phyloP scores from a whole-genome alignment of 2,113 vertebrate genomes.

The Leucopternis melanops region DNA sequence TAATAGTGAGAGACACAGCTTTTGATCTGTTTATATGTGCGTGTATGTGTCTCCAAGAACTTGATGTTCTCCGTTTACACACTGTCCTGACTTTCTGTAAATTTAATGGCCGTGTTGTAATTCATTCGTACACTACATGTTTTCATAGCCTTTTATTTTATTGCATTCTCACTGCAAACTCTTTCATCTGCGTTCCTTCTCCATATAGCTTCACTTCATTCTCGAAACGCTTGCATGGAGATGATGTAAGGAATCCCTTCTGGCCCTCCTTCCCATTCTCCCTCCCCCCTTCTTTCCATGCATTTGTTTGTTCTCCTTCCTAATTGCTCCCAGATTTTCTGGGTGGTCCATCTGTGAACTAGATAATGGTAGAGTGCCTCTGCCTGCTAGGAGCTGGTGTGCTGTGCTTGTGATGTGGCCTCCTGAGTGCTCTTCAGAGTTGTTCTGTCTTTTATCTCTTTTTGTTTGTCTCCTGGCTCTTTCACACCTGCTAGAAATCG shows the following conservation, averaged over 20 bases:
- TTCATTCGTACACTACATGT: background rate
- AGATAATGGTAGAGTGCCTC: constrained; percentile 66
- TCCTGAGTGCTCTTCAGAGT: constrained; percentile 52
- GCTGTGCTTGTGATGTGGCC: constrained; percentile 63
- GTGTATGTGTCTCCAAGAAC: background rate
- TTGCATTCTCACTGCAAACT: constrained; percentile 39
- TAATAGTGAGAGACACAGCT: background rate
- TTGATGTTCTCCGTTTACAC: constrained; percentile 11
- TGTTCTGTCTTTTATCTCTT: constrained; percentile 57
- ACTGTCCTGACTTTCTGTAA: background rate
- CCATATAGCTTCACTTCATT: constrained; percentile 64
- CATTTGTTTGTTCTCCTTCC: constrained; percentile 62
- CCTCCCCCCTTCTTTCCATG: constrained; percentile 10
- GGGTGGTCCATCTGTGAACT: constrained; percentile 76
- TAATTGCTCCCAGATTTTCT: constrained; percentile 72
- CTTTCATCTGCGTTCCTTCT: constrained; percentile 67
- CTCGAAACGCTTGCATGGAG: constrained; percentile 74
- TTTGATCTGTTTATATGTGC: background rate
- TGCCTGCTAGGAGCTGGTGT: constrained; percentile 46
- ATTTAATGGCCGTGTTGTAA: background rate
- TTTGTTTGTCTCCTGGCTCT: constrained; percentile 60
- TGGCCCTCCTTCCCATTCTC: background rate
- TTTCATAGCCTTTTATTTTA: constrained; percentile 35
- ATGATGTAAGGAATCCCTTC: constrained; percentile 71
- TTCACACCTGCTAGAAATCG: constrained; percentile 68